Base-by-base conservation (phyloP, 2,113 vertebrate species). In the Motacilla tschutschensis region DNA sequence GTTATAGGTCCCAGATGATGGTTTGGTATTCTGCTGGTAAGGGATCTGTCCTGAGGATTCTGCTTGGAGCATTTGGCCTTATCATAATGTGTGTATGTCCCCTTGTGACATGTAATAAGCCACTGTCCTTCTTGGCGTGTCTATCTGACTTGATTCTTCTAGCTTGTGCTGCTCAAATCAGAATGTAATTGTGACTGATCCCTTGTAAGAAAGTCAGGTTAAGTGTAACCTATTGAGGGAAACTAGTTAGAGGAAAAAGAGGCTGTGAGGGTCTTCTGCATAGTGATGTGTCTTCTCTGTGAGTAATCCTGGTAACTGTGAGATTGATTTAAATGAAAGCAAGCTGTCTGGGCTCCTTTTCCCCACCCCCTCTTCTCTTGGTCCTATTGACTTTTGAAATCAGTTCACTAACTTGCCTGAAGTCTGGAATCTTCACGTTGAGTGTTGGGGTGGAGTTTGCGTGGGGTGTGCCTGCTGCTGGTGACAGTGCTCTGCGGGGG, bases 141-240 rank as follows among this genome's bases (percentile, higher is more conserved):
- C 25, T 78, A 12, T 64, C 69, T 79, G 73, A 41, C 48, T 59
- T 81, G 64, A 44, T 83, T 33, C 16, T 83, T 19, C 66, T 60
- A 31, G 53, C 15, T 76, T 67, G n/a, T 85, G 44, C 57, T 81
- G 29, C 50, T 85, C 33, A 69, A 57, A 50, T 76, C 26, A 26
- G 47, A 81, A 62, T 46, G 29, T 47, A 93, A 79, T 90, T 76
- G 58, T 36, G 83, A 62, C 51, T 78, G 62, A 60, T 88, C 29
- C 24, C 38, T 71, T 43, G 19, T 60, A 84, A 65, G 50, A 81
- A 88, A 81, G 81, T 72, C 25, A 75, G 81, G 85, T 91, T 67
- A 86, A 65, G 28, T 33, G 24, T 24, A 46, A 58, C 15, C 28
- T 75, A 18, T 47, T 83, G 57, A 63, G 38, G 29, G 54, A 71